Percentiles rank a stretch among this genome's conserved stretches.
These are phyloP conservation scores for Isurus oxyrinchus DNA, from an alignment of 2,113 vertebrate genomes.

Conservation along the genomic window DNA sequence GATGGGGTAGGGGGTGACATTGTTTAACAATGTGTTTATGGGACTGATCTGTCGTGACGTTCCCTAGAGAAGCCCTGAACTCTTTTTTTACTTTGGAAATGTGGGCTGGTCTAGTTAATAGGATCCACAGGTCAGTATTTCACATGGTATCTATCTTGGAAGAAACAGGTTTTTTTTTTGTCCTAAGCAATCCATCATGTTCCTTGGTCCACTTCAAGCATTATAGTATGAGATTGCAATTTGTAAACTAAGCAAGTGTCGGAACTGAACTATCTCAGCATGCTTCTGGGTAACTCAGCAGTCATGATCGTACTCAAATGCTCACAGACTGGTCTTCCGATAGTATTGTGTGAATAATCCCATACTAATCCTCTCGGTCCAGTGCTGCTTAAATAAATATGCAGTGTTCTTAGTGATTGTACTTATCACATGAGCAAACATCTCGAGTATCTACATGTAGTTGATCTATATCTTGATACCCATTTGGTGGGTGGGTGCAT, in stretches of 20 bases:
- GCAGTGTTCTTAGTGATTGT: neutral
- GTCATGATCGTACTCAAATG: neutral
- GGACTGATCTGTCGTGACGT: neutral
- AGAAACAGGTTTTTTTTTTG: neutral
- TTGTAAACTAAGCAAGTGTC: conserved; percentile 8
- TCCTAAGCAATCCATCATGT: neutral
- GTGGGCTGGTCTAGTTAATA: neutral
- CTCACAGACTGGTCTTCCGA: conserved; percentile 30
- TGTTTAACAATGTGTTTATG: neutral
- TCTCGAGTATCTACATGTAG: neutral
- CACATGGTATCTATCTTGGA: neutral
- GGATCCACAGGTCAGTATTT: neutral
- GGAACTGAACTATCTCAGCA: neutral
- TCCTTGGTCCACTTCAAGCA: conserved; percentile 27
- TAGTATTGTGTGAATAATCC: conserved; percentile 1
- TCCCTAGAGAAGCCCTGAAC: neutral
- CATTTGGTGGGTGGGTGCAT: neutral
- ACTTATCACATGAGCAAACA: neutral
- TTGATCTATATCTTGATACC: neutral
- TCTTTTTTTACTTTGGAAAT: neutral
- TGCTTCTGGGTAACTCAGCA: neutral
- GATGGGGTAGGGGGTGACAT: neutral
- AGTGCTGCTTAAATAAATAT: neutral
- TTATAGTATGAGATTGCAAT: conserved; percentile 19
- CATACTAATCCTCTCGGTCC: neutral